Evolutionary conservation across 2,797 vertebrate genomes (phyloP).

Genomic region (Cyclopterus lumpus): DNA sequence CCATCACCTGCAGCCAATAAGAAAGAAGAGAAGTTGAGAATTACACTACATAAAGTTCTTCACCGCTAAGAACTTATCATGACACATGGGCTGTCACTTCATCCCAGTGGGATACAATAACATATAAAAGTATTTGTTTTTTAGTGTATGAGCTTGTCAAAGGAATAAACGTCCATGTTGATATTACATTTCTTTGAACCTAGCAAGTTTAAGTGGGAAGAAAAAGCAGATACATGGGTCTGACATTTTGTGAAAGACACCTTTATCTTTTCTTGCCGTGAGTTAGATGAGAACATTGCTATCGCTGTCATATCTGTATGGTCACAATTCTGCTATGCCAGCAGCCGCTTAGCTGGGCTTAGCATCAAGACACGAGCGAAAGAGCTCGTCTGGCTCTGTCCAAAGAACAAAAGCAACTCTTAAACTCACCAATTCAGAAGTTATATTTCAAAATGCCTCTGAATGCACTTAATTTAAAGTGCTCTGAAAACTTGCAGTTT

Average conservation of each 20-base stretch:
- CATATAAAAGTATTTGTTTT: background rate
- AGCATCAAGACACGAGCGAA: background rate
- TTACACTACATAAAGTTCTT: background rate
- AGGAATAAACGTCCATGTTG: background rate
- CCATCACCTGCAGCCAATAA: slow-evolving; percentile 25
- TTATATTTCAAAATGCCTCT: slow-evolving; percentile 1
- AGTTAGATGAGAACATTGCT: background rate
- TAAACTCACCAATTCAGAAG: background rate
- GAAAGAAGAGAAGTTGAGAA: background rate
- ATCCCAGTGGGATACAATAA: background rate
- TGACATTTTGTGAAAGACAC: background rate
- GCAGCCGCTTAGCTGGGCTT: background rate
- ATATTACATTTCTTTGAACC: background rate
- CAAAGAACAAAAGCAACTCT: background rate
- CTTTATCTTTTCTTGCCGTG: background rate
- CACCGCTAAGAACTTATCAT: background rate
- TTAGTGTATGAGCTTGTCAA: background rate
- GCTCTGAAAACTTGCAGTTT: background rate
- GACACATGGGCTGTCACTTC: background rate
- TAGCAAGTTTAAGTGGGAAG: background rate
- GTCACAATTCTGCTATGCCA: background rate
- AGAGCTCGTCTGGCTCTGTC: background rate
- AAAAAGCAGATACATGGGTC: background rate
- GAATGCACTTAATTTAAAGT: background rate
- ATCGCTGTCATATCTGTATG: background rate